Percentiles rank a stretch among this genome's conserved stretches.
Conservation (phyloP, 2,888 invertebrate species). For the Synanthedon tipuliformis region DNA sequence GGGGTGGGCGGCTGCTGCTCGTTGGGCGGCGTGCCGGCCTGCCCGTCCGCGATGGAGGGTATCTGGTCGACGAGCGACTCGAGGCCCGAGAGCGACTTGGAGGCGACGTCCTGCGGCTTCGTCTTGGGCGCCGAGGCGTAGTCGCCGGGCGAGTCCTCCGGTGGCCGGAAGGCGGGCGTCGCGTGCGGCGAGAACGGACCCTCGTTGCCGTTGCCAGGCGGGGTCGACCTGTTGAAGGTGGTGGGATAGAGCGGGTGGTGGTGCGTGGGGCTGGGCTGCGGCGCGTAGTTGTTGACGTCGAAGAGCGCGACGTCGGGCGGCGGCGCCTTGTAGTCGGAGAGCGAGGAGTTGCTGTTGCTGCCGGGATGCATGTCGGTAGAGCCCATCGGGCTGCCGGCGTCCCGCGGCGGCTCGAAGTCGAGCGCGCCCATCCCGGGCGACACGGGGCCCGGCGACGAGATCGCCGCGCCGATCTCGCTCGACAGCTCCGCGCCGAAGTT, state of each 20-base stretch:
- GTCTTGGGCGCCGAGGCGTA: constrained; percentile 56
- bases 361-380: constrained; percentile 33
- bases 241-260: constrained; percentile 60
- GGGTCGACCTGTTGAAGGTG: constrained; percentile 54
- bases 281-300: constrained; percentile 55
- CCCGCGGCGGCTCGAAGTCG: constrained; percentile 77
- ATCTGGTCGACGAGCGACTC: constrained; percentile 93
- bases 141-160: constrained; percentile 42
- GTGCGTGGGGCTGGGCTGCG: constrained; percentile 53
- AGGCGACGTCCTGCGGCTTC: constrained; percentile 79
- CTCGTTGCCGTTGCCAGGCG: constrained; percentile 20
- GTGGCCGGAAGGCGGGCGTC: constrained; percentile 33
- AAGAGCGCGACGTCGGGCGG: constrained; percentile 21
- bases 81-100: constrained; percentile 86
- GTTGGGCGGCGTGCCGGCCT: constrained; percentile 21
- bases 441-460: constrained; percentile 77
- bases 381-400: constrained; percentile 26
- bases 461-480: constrained; percentile 82
- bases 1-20: constrained; percentile 30
- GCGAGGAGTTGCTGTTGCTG: constrained; percentile 36
- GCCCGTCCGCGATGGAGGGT: constrained; percentile 85
- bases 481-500: constrained; percentile 77
- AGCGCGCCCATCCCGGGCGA: constrained; percentile 78
- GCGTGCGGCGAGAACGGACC: constrained; percentile 23
- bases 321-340: constrained; percentile 50